Evolutionary conservation across 1,140 invertebrate species (phyloP), one percentile per base, ranked within the genome.

Genomic region (Leptinotarsa undecemlineata): DNA sequence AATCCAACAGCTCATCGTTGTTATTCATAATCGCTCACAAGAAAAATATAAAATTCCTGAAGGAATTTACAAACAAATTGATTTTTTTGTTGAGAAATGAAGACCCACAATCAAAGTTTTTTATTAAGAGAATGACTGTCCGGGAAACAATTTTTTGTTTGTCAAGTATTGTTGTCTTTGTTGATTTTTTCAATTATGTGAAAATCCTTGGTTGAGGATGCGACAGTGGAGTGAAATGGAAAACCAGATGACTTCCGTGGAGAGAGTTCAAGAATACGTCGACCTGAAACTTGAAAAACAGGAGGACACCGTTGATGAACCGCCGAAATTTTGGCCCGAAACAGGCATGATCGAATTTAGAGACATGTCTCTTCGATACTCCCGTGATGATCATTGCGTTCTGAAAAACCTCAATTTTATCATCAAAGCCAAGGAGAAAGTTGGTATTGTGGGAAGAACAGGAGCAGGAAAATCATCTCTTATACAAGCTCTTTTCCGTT

Each of bases 391-490:
- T 20, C 84, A 85, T 2, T 82, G 85, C 48, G 88, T 91, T 15
- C 78, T 91, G 11, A 88, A 87, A 74, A 82, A 88, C 73, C 76
- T 91, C 3, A 87, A 81, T 48, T 89, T 91, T 76, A 82, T 70
- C 20, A 87, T 91, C 23, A 76, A 85, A 73, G 81, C 86, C 0
- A 86, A 85, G 51, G 90, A 92, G 81, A 92, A 92, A 83, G 85
- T 90, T 76, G 91, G 90, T n/a, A 87, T 92, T 17, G 89, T 91
- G 73, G 92, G 91, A n/a, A 84, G 92, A 71, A 93, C 92, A 6
- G 94, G 94, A 1, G 93, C 94, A 63, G 94, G 94, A 8, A 95
- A 96, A 84, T 92, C 92, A 1, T 95, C 93, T 0, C 81, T 95
- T 1, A 91, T 94, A 62, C 85, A 88, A n/a, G 90, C 90, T 1